Percentiles rank a stretch among this genome's conserved stretches.
These are phyloP conservation scores for Poecile montanus DNA, from an alignment of 2,797 vertebrate species.

Conservation along the genomic window DNA sequence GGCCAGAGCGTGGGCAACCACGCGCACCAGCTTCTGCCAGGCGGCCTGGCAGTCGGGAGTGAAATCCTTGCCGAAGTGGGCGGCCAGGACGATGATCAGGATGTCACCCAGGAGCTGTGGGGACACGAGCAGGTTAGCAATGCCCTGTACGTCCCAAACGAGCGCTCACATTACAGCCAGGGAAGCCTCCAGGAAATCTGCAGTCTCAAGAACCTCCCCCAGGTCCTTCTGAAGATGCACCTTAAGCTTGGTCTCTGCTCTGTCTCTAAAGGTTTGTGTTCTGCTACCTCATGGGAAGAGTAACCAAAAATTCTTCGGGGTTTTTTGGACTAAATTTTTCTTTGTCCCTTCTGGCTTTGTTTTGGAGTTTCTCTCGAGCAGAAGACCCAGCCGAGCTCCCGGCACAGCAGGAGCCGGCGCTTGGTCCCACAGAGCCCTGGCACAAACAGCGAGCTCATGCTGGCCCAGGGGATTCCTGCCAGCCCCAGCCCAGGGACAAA, in stretches of 20 bases:
- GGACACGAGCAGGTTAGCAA: background rate
- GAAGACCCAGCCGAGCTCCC: background rate
- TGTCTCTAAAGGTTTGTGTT: background rate
- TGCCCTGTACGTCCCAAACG: fast-evolving
- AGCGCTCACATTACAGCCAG: fast-evolving
- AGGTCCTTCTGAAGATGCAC: too few relatives aligned
- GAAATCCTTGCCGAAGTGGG: constrained; percentile 60
- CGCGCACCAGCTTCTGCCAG: constrained; percentile 76
- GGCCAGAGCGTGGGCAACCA: constrained; percentile 71
- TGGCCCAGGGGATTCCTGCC: fast-evolving
- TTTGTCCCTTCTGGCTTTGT: background rate
- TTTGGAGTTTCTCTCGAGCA: background rate
- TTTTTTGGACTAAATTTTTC: background rate
- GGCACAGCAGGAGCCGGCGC: fast-evolving
- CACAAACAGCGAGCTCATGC: fast-evolving
- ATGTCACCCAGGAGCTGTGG: constrained; percentile 77
- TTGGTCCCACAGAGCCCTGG: background rate
- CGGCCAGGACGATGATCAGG: constrained; percentile 73
- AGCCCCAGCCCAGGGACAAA: fast-evolving
- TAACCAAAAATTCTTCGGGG: background rate
- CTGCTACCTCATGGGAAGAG: background rate
- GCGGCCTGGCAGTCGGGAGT: constrained; percentile 69
- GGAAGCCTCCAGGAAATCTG: background rate
- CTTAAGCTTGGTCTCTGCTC: background rate
- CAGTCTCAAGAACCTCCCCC: background rate